Evolutionary conservation across 2,888 invertebrate genomes (phyloP), one percentile per base, ranked within the genome.

Genomic region (Cataglyphis livida): DNA sequence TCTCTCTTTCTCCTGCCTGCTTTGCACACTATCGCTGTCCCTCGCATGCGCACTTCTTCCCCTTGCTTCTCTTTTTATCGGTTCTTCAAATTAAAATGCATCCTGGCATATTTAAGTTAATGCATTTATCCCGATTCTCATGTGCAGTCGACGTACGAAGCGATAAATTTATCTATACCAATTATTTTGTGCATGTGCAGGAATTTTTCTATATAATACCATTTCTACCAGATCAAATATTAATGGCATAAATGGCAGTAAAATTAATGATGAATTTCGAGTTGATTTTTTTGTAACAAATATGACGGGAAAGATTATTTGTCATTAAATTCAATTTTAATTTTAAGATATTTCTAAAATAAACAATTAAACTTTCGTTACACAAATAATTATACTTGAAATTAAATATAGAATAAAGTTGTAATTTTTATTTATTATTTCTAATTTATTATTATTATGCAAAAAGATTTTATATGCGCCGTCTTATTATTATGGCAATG

Each of bases 51-150:
- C 61, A 21, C 48, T 51, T 54, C 21, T 48, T 38, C 7, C 6
- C 12, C 12, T 35, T 25, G 41, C n/a, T 48, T 32, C 57, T 41
- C 7, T 78, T 59, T 70, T 61, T 70, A 70, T 78, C 32, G 44
- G 35, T 79, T 57, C 35, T 48, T 70, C 12, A 70, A 79, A 78
- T 78, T 78, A 78, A 78, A 70, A 70, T 59, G 70, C 70, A 70
- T 78, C 21, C 41, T 61, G 25, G 70, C 44, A 41, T 79, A 79
- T 28, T 79, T 79, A 79, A 70, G 44, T 79, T 70, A 70, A 79
- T 79, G 78, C 70, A 57, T 79, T 79, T 79, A 61, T 61, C 44
- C 35, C 32, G 59, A 59, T 70, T 44, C 25, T 44, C 59, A 21
- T 25, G 32, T 70, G 78, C 32, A 44, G 35, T 18, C 44, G 48